Evolutionary conservation across 2,888 invertebrate genomes (phyloP), one percentile per base, ranked within the genome.

Genomic region (Opisthograptis luteolata): DNA sequence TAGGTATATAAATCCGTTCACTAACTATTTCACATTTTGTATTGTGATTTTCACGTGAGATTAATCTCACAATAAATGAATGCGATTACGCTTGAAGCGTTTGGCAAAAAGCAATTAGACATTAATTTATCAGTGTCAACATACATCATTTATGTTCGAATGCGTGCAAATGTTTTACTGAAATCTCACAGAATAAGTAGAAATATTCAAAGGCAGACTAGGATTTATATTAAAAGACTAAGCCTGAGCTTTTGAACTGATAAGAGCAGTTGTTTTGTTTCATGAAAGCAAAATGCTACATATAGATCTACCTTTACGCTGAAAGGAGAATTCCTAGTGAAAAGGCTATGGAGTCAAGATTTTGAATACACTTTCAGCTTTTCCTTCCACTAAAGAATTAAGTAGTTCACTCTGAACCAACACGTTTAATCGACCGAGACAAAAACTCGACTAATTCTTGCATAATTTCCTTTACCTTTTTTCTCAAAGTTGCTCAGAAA

Each of bases 31-130:
- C 13, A 10, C 28, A 13, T 5, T 30, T 12, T 15, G 8, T 12
- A 32, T 19, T 42, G 35, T 35, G 28, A 35, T 20, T 42, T 35
- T 45, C 31, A 12, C 10, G 32, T 45, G 3, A 45, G 10, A 31
- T 45, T 31, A 37, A 45, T 37, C 12, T 45, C 15, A 34, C 32
- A 42, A 32, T 34, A 45, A 45, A 37, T 27, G 32, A 14, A 40
- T 34, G 28, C 14, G 15, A 46, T 46, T 34, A 39, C 27, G 43
- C 49, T 24, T n/a, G 15, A 19, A 50, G 13, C 25, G 44, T 40
- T 31, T 41, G 36, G 40, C 35, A 17, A 30, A 40, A 51, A 51
- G 51, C 44, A 41, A 51, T 50, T 50, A 44, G 30, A 44, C 30
- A 40, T 40, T 30, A 50, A 44, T 50, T 44, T 39, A 22, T 50